Evolutionary conservation across 2,797 vertebrate genomes (phyloP).

Genomic region (Hafferia zeledoni): DNA sequence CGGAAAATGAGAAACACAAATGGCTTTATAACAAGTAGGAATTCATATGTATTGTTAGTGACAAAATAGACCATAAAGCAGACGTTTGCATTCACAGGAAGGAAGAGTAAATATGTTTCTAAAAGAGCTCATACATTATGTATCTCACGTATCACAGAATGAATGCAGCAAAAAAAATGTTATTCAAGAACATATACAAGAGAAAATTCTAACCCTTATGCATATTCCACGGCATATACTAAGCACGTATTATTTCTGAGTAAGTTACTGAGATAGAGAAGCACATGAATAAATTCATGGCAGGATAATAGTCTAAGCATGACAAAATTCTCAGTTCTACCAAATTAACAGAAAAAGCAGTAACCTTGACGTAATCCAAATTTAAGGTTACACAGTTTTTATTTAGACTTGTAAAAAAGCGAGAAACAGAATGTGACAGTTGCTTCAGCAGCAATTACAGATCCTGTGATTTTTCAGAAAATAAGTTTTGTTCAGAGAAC

Average conservation of each 20-base stretch:
- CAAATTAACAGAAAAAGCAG: neutral
- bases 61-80: constrained; percentile 1
- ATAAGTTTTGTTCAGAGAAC: neutral
- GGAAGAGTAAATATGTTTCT: neutral
- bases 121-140: constrained; percentile 23
- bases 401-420: neutral
- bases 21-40: neutral
- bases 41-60: neutral
- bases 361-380: neutral
- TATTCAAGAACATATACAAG: neutral
- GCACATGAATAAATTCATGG: neutral
- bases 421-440: neutral
- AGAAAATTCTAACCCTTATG: neutral
- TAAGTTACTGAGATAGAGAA: neutral
- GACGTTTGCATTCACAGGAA: neutral
- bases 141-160: neutral
- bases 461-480: neutral
- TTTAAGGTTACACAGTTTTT: neutral
- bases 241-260: neutral
- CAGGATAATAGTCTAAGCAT: neutral
- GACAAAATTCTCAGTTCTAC: neutral
- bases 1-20: constrained; percentile 1
- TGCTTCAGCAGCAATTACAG: neutral
- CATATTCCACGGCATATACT: neutral
- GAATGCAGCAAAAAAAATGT: neutral